A percentile compares a stretch with the other conserved stretches of the same genome.
Conservation (phyloP, 2,113 vertebrate genomes). For the Nerophis ophidion region DNA sequence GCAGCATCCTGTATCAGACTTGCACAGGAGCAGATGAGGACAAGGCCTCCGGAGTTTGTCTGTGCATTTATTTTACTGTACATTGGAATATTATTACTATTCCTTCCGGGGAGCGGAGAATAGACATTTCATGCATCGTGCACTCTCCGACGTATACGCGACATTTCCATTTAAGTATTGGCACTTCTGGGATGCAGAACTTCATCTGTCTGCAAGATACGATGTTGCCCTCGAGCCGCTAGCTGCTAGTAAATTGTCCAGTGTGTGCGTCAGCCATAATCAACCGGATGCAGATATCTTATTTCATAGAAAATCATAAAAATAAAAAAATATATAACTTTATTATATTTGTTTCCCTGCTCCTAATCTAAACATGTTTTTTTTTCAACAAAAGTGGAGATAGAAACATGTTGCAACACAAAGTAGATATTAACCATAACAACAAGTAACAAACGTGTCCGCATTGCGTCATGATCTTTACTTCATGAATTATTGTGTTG, state of each 20-base stretch:
- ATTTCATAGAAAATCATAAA: no score
- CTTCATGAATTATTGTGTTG: no score
- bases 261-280: neutral
- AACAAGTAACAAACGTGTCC: no score
- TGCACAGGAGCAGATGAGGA: neutral
- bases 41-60: neutral
- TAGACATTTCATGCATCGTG: constrained; percentile 1
- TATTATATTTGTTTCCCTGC: no score
- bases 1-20: neutral
- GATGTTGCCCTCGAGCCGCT: constrained; percentile 8
- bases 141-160: neutral
- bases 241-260: neutral
- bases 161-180: constrained; percentile 3
- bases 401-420: no score
- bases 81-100: constrained; percentile 2
- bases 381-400: no score
- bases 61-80: neutral
- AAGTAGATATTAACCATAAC: no score
- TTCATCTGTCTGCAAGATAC: constrained; percentile 8
- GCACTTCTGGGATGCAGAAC: neutral
- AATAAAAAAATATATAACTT: no score
- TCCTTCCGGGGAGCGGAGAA: neutral
- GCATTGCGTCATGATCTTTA: no score
- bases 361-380: no score
- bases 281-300: neutral